Conservation (phyloP, 1,140 invertebrate genomes). For the Caenorhabditis latens region DNA sequence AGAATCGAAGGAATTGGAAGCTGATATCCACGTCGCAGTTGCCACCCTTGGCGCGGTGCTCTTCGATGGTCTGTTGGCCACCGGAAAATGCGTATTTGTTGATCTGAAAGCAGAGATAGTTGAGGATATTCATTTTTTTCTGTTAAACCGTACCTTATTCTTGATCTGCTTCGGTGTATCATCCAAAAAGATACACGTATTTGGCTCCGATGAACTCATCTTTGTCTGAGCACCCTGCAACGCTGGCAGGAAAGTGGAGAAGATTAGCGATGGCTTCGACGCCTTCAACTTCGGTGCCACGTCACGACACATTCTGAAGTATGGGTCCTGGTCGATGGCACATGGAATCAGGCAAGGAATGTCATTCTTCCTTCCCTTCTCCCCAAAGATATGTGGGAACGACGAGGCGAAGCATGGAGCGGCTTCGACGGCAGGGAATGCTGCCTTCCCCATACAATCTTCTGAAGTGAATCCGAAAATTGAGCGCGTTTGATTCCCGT, state of each 20-base stretch:
- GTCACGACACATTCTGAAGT: constrained; percentile 98
- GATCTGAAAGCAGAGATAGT: constrained; percentile 81
- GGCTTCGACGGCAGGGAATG: constrained; percentile 95
- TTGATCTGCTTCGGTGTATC: constrained; percentile 97
- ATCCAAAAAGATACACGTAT: constrained; percentile 93
- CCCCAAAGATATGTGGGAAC: constrained; percentile 94
- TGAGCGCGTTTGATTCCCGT: constrained; percentile 90
- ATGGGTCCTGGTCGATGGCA: constrained; percentile 99
- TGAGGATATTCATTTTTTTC: neutral
- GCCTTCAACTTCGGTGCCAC: constrained; percentile 90
- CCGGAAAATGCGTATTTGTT: constrained; percentile 99
- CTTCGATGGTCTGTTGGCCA: constrained; percentile 91
- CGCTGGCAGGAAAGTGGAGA: constrained; percentile 94
- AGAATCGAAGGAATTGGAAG: constrained; percentile 94
- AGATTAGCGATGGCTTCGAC: constrained; percentile 92
- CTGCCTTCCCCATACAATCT: constrained; percentile 94
- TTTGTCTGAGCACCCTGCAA: constrained; percentile 95
- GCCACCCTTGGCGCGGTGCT: constrained; percentile 88
- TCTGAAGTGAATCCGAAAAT: constrained; percentile 98
- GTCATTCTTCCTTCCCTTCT: constrained; percentile 82
- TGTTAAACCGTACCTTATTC: constrained; percentile 84
- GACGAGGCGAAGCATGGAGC: constrained; percentile 92
- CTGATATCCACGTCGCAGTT: constrained; percentile 95
- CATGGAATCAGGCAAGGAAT: constrained; percentile 95
- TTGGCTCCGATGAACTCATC: constrained; percentile 95